Conservation (phyloP, 2,888 invertebrate genomes). For the Stenchaetothrips biformis region DNA sequence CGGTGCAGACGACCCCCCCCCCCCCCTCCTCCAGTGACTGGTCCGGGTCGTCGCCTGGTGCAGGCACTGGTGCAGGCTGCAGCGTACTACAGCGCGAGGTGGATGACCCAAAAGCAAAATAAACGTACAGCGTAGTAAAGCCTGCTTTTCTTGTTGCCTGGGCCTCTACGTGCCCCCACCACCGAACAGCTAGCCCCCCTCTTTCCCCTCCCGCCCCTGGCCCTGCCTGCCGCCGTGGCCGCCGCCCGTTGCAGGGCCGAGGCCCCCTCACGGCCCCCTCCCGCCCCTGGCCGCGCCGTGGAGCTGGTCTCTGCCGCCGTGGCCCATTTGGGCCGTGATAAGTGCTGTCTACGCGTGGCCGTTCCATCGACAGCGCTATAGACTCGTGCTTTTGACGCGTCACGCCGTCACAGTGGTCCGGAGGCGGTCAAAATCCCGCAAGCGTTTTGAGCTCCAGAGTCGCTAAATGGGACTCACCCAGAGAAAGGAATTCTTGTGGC, state of each 20-base stretch:
- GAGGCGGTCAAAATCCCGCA: too few relatives aligned
- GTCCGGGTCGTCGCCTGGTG: conserved; percentile 7
- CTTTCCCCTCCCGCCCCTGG: not conserved
- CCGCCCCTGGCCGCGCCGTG: not conserved
- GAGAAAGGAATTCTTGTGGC: too few relatives aligned
- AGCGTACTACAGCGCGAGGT: not conserved
- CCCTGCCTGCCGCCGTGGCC: not conserved
- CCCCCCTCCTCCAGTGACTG: not conserved
- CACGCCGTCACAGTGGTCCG: too few relatives aligned
- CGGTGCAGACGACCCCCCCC: not conserved
- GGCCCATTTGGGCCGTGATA: conserved; percentile 17
- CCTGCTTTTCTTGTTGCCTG: conserved; percentile 8
- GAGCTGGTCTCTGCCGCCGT: not conserved
- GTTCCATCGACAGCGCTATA: too few relatives aligned
- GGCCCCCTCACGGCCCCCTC: not conserved
- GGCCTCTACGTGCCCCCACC: not conserved
- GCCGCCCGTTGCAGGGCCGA: not conserved
- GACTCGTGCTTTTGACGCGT: too few relatives aligned
- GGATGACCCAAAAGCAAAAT: conserved; percentile 24
- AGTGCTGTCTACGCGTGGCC: not conserved
- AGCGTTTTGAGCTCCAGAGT: too few relatives aligned
- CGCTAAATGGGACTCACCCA: too few relatives aligned
- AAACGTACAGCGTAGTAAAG: conserved; percentile 24
- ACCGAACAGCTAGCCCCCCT: not conserved
- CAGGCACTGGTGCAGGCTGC: not conserved